These are phyloP conservation scores for Silurus aristotelis DNA, from an alignment of 2,797 vertebrate genomes.

Conservation along the genomic window DNA sequence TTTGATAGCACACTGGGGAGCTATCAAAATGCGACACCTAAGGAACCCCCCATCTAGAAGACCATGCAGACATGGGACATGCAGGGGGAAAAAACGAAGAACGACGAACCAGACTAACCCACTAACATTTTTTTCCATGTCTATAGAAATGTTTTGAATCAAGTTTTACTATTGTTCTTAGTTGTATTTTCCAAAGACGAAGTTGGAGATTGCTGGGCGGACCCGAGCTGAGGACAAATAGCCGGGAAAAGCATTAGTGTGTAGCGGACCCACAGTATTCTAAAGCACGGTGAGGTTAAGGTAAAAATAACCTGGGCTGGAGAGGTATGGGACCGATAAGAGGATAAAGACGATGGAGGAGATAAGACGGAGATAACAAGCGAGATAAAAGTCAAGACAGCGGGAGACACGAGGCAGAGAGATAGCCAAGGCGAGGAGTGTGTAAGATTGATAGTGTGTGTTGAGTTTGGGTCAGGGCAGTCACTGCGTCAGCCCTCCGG, in stretches of 20 bases:
- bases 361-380: constrained; percentile 38
- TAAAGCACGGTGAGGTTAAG: constrained; percentile 4
- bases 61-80: not conserved
- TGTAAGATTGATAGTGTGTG: constrained; percentile 62
- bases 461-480: constrained; percentile 62
- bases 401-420: constrained; percentile 45
- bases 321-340: constrained; percentile 16
- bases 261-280: constrained; percentile 3
- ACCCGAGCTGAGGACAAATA: constrained; percentile 4
- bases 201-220: not conserved
- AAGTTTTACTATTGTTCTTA: constrained; percentile 19
- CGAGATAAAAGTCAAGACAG: constrained; percentile 50
- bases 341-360: constrained; percentile 36
- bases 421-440: constrained; percentile 50
- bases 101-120: not conserved
- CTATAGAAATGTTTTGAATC: not conserved
- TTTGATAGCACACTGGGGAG: no score
- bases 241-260: not conserved
- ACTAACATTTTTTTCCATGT: not conserved
- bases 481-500: constrained; percentile 54
- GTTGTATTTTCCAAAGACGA: constrained; percentile 11
- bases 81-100: not conserved
- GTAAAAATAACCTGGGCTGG: constrained; percentile 12
- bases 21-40: no score
- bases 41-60: no score